Base-by-base conservation (phyloP, 2,797 vertebrate species). In the Onychomys torridus region DNA sequence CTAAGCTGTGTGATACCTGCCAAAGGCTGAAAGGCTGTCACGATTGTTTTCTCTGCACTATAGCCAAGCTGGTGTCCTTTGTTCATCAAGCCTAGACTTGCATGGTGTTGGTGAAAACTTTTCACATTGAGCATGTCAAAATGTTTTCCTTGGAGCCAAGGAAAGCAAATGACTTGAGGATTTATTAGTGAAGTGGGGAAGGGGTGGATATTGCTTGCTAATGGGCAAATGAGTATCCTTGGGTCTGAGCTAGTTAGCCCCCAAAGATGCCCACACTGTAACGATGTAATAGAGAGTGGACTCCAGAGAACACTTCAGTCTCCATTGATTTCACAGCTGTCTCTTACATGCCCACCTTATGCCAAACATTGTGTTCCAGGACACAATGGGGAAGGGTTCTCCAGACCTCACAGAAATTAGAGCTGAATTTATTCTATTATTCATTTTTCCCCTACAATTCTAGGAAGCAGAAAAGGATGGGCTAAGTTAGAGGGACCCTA, bases 71-170 rank as follows among this genome's bases (percentile, higher is more conserved):
- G 6, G 27, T 91, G 96, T 86, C 82, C 43, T 78, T 23, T 94
- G 87, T 96, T 94, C 77, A 43, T 97, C 96, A 98, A 88, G 97
- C 88, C 93, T 37, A 83, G 97, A 43, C 77, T 59, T 98, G 91
- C 89, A 61, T 37, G 81, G 19, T 11, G 55, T 65, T 16, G 0
- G 23, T 17, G 37, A 77, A 43, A 25, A 61, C 9, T 17, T 52
- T 59, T 92, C 85, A 69, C 34, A 5, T 5, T 4, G 6, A 29
- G n/a, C 27, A 88, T 43, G 16, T 79, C 37, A 90, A 71, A 93
- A 43, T 65, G 49, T 14, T 92, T 85, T 90, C 49, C 32, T 83
- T 89, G 81, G 12, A 82, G 21, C 37, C 2, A 12, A 32, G 27
- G 49, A 67, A 93, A 67, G 55, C 32, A 40, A 82, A 59, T 29